Percentiles rank a stretch among this genome's conserved stretches.
Evolutionary conservation across 2,113 vertebrate genomes (phyloP).

Genomic region (Cichladusa arquata): DNA sequence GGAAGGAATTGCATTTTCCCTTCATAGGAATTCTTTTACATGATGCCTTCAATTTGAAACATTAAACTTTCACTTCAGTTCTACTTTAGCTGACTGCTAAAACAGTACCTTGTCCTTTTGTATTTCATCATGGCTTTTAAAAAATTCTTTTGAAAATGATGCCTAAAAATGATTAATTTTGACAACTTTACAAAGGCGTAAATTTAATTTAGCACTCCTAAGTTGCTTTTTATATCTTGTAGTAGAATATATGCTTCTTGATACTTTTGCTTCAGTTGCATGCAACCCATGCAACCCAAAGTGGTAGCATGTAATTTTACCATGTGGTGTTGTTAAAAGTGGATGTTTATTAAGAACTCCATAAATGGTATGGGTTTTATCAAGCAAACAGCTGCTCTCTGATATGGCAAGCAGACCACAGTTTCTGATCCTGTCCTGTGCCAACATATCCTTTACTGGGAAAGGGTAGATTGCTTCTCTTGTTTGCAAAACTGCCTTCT

Average conservation of each 20-base stretch:
- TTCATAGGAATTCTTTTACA: background rate
- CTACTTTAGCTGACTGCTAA: background rate
- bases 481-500: background rate
- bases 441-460: background rate
- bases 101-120: background rate
- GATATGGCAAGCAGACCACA: background rate
- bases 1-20: background rate
- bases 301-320: background rate
- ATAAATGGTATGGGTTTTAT: background rate
- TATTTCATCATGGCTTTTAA: background rate
- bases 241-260: background rate
- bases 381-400: background rate
- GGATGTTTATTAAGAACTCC: background rate
- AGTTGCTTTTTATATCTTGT: background rate
- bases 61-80: background rate
- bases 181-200: background rate
- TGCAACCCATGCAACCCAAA: background rate
- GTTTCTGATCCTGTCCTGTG: background rate
- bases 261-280: background rate
- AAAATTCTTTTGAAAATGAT: background rate
- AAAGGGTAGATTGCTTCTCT: background rate
- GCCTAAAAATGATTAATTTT: background rate
- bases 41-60: background rate
- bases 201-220: background rate
- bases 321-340: background rate